phyloP scores from a whole-genome alignment of 2,113 vertebrate genomes.

The Melanocharis versteri region DNA sequence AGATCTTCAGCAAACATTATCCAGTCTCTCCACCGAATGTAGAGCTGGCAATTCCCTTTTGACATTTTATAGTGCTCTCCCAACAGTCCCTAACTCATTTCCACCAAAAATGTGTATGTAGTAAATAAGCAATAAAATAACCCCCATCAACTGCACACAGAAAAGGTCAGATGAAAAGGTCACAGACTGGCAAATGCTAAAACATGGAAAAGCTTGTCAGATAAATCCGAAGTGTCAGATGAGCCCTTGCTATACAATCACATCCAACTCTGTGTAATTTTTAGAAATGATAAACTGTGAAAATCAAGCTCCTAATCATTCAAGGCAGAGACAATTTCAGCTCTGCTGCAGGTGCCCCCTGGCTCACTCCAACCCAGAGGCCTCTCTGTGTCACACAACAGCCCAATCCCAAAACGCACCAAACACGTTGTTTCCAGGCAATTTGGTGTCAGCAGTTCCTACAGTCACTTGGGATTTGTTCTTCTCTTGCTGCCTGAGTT shows the following conservation, averaged over 20 bases:
- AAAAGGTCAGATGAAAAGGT: slow-evolving; percentile 12
- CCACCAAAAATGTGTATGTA: not conserved
- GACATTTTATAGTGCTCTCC: not conserved
- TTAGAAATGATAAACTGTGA: not conserved
- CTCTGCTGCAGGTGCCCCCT: not conserved
- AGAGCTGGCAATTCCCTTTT: not conserved
- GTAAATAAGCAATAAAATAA: slow-evolving; percentile 17
- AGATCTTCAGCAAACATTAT: not conserved
- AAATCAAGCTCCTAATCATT: not conserved
- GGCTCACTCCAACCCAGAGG: not conserved
- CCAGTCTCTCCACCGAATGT: not conserved
- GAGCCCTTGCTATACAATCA: not conserved
- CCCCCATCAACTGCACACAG: not conserved
- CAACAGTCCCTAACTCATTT: not conserved
- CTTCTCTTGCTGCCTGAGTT: not conserved
- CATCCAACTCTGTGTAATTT: not conserved
- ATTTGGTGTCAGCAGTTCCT: not conserved
- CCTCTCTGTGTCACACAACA: not conserved
- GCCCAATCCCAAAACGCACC: not conserved
- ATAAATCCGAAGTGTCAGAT: not conserved
- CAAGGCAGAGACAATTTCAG: not conserved
- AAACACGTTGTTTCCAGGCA: not conserved
- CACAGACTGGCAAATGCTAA: not conserved
- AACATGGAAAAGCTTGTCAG: not conserved
- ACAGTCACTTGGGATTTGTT: not conserved